Conservation (phyloP, 2,113 vertebrate genomes). For the Manacus vitellinus region DNA sequence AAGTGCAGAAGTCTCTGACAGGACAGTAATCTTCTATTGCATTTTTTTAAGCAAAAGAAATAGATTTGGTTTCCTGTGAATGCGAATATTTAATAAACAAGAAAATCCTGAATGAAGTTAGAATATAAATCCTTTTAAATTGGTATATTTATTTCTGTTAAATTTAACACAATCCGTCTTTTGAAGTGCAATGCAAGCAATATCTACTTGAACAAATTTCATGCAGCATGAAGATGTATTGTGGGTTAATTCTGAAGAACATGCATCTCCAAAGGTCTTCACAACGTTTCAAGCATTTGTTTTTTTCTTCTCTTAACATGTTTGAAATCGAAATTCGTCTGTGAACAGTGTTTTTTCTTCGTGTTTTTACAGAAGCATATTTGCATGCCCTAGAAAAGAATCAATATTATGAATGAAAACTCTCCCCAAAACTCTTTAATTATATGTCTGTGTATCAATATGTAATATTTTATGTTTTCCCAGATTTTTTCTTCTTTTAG, state of each 20-base stretch:
- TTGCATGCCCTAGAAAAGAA: constrained; percentile 68
- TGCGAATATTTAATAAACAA: constrained; percentile 30
- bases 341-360: constrained; percentile 55
- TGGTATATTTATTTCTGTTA: constrained; percentile 35
- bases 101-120: constrained; percentile 45
- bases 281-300: constrained; percentile 39
- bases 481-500: constrained; percentile 57
- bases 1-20: background rate
- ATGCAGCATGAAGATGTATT: background rate
- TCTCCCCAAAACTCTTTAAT: constrained; percentile 74
- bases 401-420: constrained; percentile 74
- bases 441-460: constrained; percentile 72
- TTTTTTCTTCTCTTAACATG: constrained; percentile 42
- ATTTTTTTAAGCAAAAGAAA: background rate
- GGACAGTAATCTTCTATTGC: background rate
- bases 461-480: constrained; percentile 76
- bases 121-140: constrained; percentile 46
- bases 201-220: constrained; percentile 30
- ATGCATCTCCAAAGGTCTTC: constrained; percentile 33
- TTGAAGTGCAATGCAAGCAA: constrained; percentile 21
- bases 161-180: background rate
- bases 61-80: background rate
- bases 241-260: constrained; percentile 42
- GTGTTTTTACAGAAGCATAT: constrained; percentile 57
- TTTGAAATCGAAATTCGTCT: constrained; percentile 67